Base-by-base conservation (phyloP, 1,140 invertebrate species). In the Nylanderia fulva region DNA sequence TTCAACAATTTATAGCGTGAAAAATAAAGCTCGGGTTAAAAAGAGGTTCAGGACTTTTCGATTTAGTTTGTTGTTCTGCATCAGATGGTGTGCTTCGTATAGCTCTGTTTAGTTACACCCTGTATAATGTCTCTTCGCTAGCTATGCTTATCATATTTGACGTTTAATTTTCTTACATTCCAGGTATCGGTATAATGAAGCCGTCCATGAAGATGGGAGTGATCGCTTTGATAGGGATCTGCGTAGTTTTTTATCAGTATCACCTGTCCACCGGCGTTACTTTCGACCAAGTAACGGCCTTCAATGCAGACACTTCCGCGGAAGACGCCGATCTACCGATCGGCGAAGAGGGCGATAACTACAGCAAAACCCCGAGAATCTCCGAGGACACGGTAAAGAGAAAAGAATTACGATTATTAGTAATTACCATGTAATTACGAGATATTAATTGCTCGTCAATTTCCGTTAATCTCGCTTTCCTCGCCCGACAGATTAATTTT, bases 211-310 rank as follows among this genome's bases (percentile, higher is more conserved):
- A 94, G 90, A 92, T 94, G 91, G 93, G 94, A 84, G 85, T 94
- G 77, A 91, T 94, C 61, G 93, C 91, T 86, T 88, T 94, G 74
- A 91, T 94, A 85, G 93, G 93, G 86, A 76, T 94, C 48, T 93
- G 92, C 86, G 89, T 94, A 72, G 85, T 94, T 80, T 93, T 94
- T 80, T 94, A 94, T 86, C 94, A 94, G 75, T 94, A 94, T 72
- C 93, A 94, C 77, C 89, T 94, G 60, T 94, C 93, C 27, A 93
- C 90, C 39, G 91, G 91, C 1, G 88, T 94, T 45, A 91, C 93
- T 79, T 92, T 94, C 64, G 93, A 94, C 83, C 93, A 94, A 82
- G 88, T 93, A 64, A 85, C 88, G 21, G 85, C 91, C 33, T 92
- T 93, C 54, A 93, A 90, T 85, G 75, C 84, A 4, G 91, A 79